These are phyloP conservation scores for Tragelaphus imberbis DNA, from an alignment of 2,113 vertebrate genomes.

Conservation along the genomic window DNA sequence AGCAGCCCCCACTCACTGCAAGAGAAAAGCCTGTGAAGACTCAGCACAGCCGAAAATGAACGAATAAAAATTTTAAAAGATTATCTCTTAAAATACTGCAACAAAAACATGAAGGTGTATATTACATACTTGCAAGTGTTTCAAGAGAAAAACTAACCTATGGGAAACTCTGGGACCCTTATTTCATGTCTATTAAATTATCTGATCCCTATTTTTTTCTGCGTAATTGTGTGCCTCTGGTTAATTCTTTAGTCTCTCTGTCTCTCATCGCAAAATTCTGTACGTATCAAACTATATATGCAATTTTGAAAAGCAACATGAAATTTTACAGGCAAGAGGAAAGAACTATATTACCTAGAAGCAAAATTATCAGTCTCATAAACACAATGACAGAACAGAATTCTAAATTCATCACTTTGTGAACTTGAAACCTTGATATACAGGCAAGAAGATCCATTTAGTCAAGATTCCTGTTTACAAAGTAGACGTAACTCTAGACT, in stretches of 20 bases:
- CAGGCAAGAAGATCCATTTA: conserved; percentile 11
- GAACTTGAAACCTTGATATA: conserved; percentile 10
- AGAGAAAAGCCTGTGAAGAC: not conserved
- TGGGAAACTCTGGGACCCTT: not conserved
- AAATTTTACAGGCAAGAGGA: conserved; percentile 23
- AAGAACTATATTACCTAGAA: conserved; percentile 9
- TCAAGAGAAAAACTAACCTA: not conserved
- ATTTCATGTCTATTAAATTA: not conserved
- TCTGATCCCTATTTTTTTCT: not conserved
- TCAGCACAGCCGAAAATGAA: not conserved
- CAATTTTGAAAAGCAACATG: conserved; percentile 30
- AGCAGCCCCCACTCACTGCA: not conserved
- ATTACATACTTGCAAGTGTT: not conserved
- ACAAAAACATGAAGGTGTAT: not conserved
- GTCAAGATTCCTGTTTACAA: conserved; percentile 33
- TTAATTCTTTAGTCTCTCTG: not conserved
- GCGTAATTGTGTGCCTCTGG: not conserved
- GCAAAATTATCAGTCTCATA: conserved; percentile 12
- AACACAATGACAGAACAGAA: not conserved
- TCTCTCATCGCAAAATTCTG: not conserved
- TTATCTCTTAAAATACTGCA: not conserved
- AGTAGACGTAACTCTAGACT: not conserved
- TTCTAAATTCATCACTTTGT: not conserved
- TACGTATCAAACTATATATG: not conserved
- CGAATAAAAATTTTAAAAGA: not conserved